These are phyloP conservation scores for Halichoeres trimaculatus DNA, from an alignment of 2,113 vertebrate species.

Conservation along the genomic window DNA sequence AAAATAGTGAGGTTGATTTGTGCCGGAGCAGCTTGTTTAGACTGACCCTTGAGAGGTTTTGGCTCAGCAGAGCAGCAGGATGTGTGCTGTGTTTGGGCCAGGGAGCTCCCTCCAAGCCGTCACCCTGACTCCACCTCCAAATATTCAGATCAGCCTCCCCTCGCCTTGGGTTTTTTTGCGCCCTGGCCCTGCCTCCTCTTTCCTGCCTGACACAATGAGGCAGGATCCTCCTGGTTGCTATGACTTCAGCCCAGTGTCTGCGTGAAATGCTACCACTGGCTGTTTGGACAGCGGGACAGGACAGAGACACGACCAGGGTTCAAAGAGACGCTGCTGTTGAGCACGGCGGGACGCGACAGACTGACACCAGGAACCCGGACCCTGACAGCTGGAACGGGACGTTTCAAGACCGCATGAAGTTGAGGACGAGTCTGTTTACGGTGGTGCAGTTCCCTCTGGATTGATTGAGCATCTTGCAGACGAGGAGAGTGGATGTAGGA, in stretches of 20 bases:
- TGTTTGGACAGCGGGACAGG: slow-evolving; percentile 52
- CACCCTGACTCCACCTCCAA: slow-evolving; percentile 62
- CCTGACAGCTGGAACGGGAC: slow-evolving; percentile 34
- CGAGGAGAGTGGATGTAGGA: slow-evolving; percentile 27
- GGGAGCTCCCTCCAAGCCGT: slow-evolving; percentile 55
- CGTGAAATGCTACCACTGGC: slow-evolving; percentile 74
- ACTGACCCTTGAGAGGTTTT: slow-evolving; percentile 22
- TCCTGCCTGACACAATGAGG: slow-evolving; percentile 77
- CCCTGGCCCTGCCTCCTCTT: slow-evolving; percentile 72
- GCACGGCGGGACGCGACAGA: slow-evolving; percentile 15
- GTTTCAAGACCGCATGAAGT: slow-evolving; percentile 1
- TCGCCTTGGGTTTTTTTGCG: not conserved
- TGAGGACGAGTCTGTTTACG: not conserved
- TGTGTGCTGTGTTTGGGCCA: slow-evolving; percentile 48
- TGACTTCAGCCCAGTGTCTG: slow-evolving; percentile 74
- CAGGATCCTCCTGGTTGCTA: slow-evolving; percentile 82
- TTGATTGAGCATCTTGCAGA: not conserved
- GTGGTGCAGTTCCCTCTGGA: slow-evolving; percentile 1
- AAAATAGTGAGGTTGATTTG: not conserved
- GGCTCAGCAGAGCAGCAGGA: slow-evolving; percentile 39
- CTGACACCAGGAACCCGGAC: slow-evolving; percentile 33
- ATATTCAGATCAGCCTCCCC: slow-evolving; percentile 60
- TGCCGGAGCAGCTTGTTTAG: not conserved
- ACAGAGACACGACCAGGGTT: slow-evolving; percentile 35
- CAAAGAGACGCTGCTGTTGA: slow-evolving; percentile 41